These are phyloP conservation scores for Drosophila neotestacea DNA, from an alignment of 2,888 invertebrate species.

Conservation along the genomic window DNA sequence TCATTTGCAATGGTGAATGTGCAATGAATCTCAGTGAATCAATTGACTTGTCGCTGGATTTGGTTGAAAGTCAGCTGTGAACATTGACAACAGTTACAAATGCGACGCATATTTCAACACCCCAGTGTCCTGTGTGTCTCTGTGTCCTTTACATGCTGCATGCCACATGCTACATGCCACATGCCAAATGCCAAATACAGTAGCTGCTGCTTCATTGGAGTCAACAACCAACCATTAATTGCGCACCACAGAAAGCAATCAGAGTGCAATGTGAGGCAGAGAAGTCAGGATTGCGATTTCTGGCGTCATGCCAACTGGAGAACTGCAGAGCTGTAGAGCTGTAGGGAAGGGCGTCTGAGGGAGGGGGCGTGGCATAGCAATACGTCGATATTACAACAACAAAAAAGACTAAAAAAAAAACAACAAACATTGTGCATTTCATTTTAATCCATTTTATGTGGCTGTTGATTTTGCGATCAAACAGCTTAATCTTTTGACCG, in stretches of 20 bases:
- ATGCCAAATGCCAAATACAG: background rate
- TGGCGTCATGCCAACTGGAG: slow-evolving; percentile 39
- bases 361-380: slow-evolving; percentile 6
- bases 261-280: slow-evolving; percentile 53
- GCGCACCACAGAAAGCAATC: slow-evolving; percentile 76
- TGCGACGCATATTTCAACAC: slow-evolving; percentile 29
- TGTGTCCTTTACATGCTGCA: background rate
- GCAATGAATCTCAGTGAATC: slow-evolving; percentile 21
- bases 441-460: slow-evolving; percentile 77
- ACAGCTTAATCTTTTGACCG: slow-evolving; percentile 77
- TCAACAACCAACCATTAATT: slow-evolving; percentile 63
- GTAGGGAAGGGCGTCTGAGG: background rate
- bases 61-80: slow-evolving; percentile 4
- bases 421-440: slow-evolving; percentile 49
- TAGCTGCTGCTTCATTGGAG: slow-evolving; percentile 23
- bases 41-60: slow-evolving; percentile 30
- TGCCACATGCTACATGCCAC: background rate
- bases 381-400: slow-evolving; percentile 35
- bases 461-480: slow-evolving; percentile 79
- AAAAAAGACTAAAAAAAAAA: slow-evolving; percentile 1
- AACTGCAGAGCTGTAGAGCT: too few relatives aligned
- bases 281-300: slow-evolving; percentile 26
- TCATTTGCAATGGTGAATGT: background rate
- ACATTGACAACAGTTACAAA: slow-evolving; percentile 36
- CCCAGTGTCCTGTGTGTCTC: background rate